A percentile compares a stretch with the other conserved stretches of the same genome.
Conservation (phyloP, 2,797 vertebrate genomes). For the Macropodus opercularis region DNA sequence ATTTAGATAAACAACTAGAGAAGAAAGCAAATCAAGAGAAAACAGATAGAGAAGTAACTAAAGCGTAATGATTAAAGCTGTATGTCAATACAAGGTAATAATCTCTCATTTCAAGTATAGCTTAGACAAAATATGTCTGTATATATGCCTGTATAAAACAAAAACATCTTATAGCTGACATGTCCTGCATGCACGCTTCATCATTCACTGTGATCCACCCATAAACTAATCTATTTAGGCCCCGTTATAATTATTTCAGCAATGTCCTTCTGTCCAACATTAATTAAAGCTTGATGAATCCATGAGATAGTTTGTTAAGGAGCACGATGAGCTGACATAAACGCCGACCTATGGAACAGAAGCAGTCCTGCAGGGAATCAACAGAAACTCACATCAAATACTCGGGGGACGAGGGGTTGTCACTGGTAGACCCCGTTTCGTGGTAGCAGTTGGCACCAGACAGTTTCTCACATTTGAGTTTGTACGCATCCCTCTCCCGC, state of each 20-base stretch:
- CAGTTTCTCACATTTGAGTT: conserved; percentile 98
- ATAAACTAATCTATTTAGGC: conserved; percentile 41
- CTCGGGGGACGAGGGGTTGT: conserved; percentile 95
- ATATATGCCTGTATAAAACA: conserved; percentile 86
- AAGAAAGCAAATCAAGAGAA: conserved; percentile 72
- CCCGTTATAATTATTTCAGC: conserved; percentile 51
- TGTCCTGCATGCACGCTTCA: conserved; percentile 98
- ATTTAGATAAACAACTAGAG: conserved; percentile 54
- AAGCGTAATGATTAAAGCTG: conserved; percentile 45
- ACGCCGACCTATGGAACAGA: conserved; percentile 41
- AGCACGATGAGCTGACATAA: conserved; percentile 34
- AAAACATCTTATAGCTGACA: conserved; percentile 89
- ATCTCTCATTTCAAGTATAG: conserved; percentile 81
- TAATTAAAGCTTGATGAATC: conserved; percentile 41
- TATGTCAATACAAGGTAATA: conserved; percentile 62
- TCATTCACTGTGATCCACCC: conserved; percentile 51
- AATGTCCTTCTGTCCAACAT: conserved; percentile 33
- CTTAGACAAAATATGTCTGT: conserved; percentile 80
- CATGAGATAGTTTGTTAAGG: conserved; percentile 33
- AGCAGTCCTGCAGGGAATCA: conserved; percentile 39
- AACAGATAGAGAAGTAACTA: conserved; percentile 53
- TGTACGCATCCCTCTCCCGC: conserved; percentile 97
- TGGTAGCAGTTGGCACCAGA: conserved; percentile 89
- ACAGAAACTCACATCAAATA: conserved; percentile 92
- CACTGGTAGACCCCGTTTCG: conserved; percentile 94